Base-by-base conservation (phyloP, 2,888 invertebrate species). In the Creontiades dilutus region DNA sequence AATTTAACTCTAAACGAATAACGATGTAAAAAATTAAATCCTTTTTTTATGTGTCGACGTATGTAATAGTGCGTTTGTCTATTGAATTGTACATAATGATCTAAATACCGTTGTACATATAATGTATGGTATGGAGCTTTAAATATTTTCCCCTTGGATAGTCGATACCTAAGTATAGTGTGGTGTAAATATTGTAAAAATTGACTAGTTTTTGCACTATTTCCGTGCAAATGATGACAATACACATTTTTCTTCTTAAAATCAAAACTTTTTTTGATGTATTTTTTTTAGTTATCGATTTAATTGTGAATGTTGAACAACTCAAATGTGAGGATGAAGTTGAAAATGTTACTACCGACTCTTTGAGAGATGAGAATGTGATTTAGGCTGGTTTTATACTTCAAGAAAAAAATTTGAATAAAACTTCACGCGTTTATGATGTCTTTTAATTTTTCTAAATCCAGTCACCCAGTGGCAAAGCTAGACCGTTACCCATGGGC, bases 131-230 rank as follows among this genome's bases (percentile, higher is more conserved):
- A 82, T 23, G 82, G 23, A 82, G 82, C 82, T 82, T 82, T 82
- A 82, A 82, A n/a, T 19, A 52, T 52, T 13, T 28, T 27, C 23
- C 82, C 27, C 52, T 37, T 82, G 23, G 27, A 82, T 52, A 52
- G 52, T 52, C 52, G 52, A 19, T 82, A 37, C 37, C 37, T 37
- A 27, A 82, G 14, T 14, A 23, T 52, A 55, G 82, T 48, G 52
- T 48, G 80, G 46, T 82, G 82, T 82, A 82, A 82, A 82, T 82
- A 82, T 82, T 82, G 82, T 82, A 82, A 16, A 82, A 55, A 82
- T 13, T 4, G 4, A 52, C 19, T 55, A 48, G 82, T 82, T 81
- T n/a, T 82, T 82, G 82, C 82, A 82, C 82, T 4, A 82, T 19
- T 27, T 81, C n/a, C 13, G 82, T 82, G 82, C 82, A 52, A 82